Percentiles rank a stretch among this genome's conserved stretches.
These are phyloP conservation scores for Loripinus fragilis DNA, from an alignment of 2,888 invertebrate species.

Conservation along the genomic window DNA sequence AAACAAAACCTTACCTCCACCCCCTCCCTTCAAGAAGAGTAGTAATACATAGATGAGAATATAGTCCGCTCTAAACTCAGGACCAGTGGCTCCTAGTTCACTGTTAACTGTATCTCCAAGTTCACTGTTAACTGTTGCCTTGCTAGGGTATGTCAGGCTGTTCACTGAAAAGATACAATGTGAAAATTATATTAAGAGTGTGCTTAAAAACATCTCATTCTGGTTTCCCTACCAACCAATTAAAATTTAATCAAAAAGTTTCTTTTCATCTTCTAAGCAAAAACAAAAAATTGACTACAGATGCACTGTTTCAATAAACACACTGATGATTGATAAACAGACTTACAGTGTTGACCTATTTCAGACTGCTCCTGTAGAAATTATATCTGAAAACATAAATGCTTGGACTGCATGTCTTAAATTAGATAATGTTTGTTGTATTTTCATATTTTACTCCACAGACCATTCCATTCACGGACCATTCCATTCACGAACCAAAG, in stretches of 20 bases:
- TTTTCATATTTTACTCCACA: too few species aligned
- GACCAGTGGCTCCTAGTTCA: constrained; percentile 21
- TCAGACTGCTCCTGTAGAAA: background rate
- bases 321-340: background rate
- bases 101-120: background rate
- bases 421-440: too few species aligned
- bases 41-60: constrained; percentile 93
- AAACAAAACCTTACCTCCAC: constrained; percentile 83
- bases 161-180: constrained; percentile 87
- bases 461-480: too few species aligned
- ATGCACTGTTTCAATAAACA: too few species aligned
- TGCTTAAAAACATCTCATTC: too few species aligned
- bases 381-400: too few species aligned
- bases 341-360: background rate
- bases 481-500: too few species aligned
- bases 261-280: too few species aligned
- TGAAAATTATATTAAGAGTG: background rate
- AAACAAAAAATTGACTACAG: too few species aligned
- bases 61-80: constrained; percentile 93
- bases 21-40: constrained; percentile 98
- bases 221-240: too few species aligned
- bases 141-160: constrained; percentile 86
- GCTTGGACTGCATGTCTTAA: too few species aligned
- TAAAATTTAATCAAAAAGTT: too few species aligned
- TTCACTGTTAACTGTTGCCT: constrained; percentile 26